Base-by-base conservation (phyloP, 1,140 invertebrate species). In the Teleopsis dalmanni region DNA sequence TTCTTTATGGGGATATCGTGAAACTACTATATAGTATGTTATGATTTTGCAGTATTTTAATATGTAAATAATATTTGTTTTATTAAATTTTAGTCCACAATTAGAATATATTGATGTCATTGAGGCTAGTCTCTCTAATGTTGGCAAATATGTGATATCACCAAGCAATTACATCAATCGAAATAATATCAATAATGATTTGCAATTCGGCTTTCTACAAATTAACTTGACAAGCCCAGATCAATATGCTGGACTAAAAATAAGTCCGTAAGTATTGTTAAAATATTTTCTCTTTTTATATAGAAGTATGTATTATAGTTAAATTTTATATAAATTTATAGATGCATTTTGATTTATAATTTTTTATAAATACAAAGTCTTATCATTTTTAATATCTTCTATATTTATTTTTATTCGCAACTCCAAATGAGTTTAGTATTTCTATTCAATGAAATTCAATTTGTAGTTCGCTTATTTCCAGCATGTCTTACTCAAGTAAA, bases 191-290 rank as follows among this genome's bases (percentile, higher is more conserved):
- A 73, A 77, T 52, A 77, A 80, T 10, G 86, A 91, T 53, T 78
- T 92, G 70, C 79, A 85, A 57, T 92, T 94, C 64, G 92, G 92
- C 14, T 92, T 95, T 57, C 75, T 95, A 14, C 87, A 90, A 64
- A 90, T 95, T 35, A 94, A 93, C 71, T 73, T 95, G 14, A 92
- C 90, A 0, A 82, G 85, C 26, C 84, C 87, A 0, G 76, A 80
- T n/a, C 75, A 81, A 16, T 82, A 82, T 55, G 77, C 78, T 16
- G 80, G 81, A 22, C 68, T 88, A 19, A 66, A 78, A 29, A 78
- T 88, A 53, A 84, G 85, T 46, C 91, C 91, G 85, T 91, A 75
- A 82, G 85, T 87, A 45, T 10, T 22, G 38, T 13, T 10, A 35
- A 4, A 34, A 18, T 16, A 14, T 16, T 34, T 34, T 34, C 18